These are phyloP conservation scores for Ailurus styani DNA, from an alignment of 2,113 vertebrate genomes.

Conservation along the genomic window DNA sequence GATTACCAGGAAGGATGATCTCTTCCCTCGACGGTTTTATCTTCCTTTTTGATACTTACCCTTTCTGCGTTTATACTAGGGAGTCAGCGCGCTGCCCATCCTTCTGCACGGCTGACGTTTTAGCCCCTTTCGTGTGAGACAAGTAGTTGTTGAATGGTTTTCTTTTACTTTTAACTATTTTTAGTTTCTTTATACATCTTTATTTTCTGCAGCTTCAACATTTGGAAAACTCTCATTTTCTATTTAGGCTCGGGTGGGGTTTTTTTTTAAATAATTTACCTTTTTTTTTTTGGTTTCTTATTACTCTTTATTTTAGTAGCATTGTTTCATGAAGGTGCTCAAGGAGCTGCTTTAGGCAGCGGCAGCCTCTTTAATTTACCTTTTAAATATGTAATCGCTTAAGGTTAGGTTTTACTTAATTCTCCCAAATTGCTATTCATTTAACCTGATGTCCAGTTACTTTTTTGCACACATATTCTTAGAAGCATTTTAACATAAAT, in stretches of 20 bases:
- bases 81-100: not conserved
- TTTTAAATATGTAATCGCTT: not conserved
- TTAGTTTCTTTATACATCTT: not conserved
- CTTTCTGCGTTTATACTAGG: not conserved
- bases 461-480: not conserved
- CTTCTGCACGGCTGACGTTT: not conserved
- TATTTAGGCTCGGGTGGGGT: not conserved
- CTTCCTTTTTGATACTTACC: not conserved
- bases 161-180: not conserved
- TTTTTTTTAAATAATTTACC: not conserved
- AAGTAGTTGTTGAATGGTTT: not conserved
- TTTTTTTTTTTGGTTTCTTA: too few species aligned
- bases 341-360: too few species aligned
- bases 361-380: too few species aligned
- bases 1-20: not conserved
- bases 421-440: not conserved
- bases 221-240: not conserved
- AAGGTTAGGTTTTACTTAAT: conserved; percentile 7
- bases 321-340: too few species aligned
- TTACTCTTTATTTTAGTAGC: too few species aligned
- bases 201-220: not conserved
- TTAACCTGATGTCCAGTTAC: not conserved
- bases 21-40: not conserved
- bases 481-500: conserved; percentile 1
- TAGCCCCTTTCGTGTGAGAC: not conserved